phyloP scores from a whole-genome alignment of 2,113 vertebrate genomes.

The Bambusicola thoracicus region DNA sequence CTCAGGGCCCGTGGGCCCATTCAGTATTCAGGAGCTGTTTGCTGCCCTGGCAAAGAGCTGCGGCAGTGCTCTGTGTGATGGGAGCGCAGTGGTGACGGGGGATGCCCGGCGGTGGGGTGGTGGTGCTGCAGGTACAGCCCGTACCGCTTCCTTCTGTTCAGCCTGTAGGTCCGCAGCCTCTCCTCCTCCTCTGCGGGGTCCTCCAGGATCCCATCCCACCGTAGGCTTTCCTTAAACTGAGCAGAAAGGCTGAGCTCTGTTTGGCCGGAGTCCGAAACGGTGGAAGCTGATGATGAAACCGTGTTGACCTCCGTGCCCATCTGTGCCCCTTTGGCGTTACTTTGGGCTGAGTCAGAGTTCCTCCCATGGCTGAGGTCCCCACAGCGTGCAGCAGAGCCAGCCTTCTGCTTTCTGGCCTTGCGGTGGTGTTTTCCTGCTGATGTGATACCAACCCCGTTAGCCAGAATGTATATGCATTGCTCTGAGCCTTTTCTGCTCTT shows the following conservation, averaged over 20 bases:
- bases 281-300: neutral
- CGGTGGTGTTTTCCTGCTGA: constrained; percentile 73
- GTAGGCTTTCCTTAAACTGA: constrained; percentile 78
- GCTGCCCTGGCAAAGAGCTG: neutral
- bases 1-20: rapidly evolving
- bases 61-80: neutral
- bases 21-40: neutral
- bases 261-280: neutral
- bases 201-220: constrained; percentile 85
- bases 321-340: neutral
- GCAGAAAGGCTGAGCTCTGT: constrained; percentile 15
- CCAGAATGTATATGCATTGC: neutral
- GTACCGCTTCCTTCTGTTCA: constrained; percentile 84
- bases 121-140: constrained; percentile 71
- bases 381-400: neutral
- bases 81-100: neutral
- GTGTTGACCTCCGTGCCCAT: neutral
- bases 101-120: neutral
- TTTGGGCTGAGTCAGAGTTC: constrained; percentile 17
- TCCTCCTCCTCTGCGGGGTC: constrained; percentile 84
- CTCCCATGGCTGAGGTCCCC: neutral
- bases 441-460: neutral
- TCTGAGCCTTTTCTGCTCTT: neutral
- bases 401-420: constrained; percentile 36
- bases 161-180: constrained; percentile 80